Conservation (phyloP, 2,888 invertebrate species). For the Epirrhoe tristata region DNA sequence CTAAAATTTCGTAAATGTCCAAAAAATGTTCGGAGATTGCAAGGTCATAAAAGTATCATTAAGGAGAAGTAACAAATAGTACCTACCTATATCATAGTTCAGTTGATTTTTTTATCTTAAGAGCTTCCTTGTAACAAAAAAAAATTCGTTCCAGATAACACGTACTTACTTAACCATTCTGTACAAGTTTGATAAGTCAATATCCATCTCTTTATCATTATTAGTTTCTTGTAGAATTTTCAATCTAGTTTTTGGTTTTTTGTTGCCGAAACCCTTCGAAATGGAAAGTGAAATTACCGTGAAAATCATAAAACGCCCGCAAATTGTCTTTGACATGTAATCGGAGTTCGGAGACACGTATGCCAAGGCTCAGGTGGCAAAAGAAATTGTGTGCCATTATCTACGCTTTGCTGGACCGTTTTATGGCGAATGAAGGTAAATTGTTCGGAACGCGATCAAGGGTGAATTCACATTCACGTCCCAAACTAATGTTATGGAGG, state of each 20-base stretch:
- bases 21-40: no score
- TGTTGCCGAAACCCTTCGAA: slow-evolving; percentile 12
- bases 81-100: no score
- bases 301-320: slow-evolving; percentile 39
- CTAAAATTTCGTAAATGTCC: no score
- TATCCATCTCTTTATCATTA: no score
- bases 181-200: no score
- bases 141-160: no score
- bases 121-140: no score
- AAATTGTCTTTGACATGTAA: slow-evolving; percentile 53
- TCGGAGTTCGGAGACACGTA: slow-evolving; percentile 49
- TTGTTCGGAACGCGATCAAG: slow-evolving; percentile 65
- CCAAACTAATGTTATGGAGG: slow-evolving; percentile 52
- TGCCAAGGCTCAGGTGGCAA: slow-evolving; percentile 70
- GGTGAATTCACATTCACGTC: slow-evolving; percentile 72
- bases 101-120: no score
- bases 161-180: no score
- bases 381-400: slow-evolving; percentile 77
- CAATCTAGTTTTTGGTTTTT: neutral
- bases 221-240: neutral
- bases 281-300: slow-evolving; percentile 28
- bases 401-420: slow-evolving; percentile 70
- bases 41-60: no score
- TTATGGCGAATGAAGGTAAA: slow-evolving; percentile 74
- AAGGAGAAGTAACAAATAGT: no score